Percentiles rank a stretch among this genome's conserved stretches.
Conservation (phyloP, 2,113 vertebrate species). For the Mirounga angustirostris region DNA sequence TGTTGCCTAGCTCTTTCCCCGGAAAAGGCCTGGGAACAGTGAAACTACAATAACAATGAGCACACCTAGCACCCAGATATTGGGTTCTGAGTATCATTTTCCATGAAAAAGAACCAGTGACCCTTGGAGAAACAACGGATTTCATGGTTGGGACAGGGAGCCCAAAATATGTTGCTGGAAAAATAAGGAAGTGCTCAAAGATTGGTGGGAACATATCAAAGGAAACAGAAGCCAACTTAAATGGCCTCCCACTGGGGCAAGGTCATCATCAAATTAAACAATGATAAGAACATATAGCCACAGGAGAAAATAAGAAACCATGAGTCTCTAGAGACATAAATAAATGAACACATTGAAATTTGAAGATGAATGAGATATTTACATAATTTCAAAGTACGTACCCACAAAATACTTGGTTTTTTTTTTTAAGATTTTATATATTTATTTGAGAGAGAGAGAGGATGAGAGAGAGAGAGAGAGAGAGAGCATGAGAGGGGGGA, state of each 20-base stretch:
- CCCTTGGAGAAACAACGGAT: neutral
- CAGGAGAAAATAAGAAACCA: neutral
- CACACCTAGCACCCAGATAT: neutral
- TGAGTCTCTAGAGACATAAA: neutral
- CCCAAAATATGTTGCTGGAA: neutral
- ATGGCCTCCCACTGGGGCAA: neutral
- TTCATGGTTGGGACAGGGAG: neutral
- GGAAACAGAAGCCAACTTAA: neutral
- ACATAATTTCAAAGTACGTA: neutral
- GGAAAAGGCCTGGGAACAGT: neutral
- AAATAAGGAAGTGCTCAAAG: neutral
- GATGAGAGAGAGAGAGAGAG: too few species aligned
- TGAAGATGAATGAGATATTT: neutral
- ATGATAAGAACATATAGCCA: neutral
- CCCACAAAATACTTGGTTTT: neutral
- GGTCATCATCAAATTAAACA: slow-evolving; percentile 5
- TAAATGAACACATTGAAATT: neutral
- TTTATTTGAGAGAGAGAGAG: too few species aligned
- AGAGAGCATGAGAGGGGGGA: too few species aligned
- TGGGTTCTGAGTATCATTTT: neutral
- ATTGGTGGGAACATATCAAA: neutral
- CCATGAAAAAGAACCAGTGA: neutral
- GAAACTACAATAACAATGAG: neutral
- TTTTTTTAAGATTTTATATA: too few species aligned
- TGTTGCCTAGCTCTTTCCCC: neutral